A percentile compares a stretch with the other conserved stretches of the same genome.
Conservation (phyloP, 2,888 invertebrate species). For the Diplolepis rosae region DNA sequence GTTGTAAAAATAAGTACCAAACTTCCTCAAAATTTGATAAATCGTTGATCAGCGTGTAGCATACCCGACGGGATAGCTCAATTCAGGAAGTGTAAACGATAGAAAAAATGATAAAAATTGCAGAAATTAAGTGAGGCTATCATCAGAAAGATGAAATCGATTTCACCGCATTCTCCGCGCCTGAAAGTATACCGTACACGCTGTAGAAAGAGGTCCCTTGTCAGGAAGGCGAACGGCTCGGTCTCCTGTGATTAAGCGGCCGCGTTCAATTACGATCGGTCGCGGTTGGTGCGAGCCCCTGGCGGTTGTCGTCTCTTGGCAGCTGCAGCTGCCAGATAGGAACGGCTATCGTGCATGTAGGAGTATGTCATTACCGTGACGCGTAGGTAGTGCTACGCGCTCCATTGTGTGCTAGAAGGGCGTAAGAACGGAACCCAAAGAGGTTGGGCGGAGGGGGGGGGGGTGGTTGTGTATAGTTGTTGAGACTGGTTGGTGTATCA, state of each 20-base stretch:
- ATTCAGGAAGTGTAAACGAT: background rate
- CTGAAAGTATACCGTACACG: conserved; percentile 24
- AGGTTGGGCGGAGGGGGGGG: conserved; percentile 42
- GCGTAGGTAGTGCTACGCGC: conserved; percentile 62
- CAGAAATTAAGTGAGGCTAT: conserved; percentile 10
- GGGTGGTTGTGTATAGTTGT: conserved; percentile 17
- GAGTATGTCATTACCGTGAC: conserved; percentile 69
- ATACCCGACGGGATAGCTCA: background rate
- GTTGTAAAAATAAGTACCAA: too few relatives aligned
- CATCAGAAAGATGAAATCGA: conserved; percentile 20
- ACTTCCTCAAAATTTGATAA: background rate
- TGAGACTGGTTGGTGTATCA: conserved; percentile 42
- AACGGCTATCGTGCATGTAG: conserved; percentile 53
- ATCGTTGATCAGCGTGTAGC: too few relatives aligned
- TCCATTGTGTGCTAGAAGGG: conserved; percentile 58
- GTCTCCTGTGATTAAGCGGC: conserved; percentile 45
- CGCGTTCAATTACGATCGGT: conserved; percentile 45
- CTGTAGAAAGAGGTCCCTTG: background rate
- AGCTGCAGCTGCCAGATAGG: conserved; percentile 41
- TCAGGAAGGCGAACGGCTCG: conserved; percentile 10
- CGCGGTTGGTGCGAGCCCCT: conserved; percentile 34
- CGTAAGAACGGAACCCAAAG: too few relatives aligned
- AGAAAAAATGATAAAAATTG: background rate
- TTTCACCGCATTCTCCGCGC: conserved; percentile 22
- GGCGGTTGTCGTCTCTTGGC: conserved; percentile 38